These are phyloP conservation scores for Lepisosteus osseus DNA, from an alignment of 2,113 vertebrate species.

Conservation along the genomic window DNA sequence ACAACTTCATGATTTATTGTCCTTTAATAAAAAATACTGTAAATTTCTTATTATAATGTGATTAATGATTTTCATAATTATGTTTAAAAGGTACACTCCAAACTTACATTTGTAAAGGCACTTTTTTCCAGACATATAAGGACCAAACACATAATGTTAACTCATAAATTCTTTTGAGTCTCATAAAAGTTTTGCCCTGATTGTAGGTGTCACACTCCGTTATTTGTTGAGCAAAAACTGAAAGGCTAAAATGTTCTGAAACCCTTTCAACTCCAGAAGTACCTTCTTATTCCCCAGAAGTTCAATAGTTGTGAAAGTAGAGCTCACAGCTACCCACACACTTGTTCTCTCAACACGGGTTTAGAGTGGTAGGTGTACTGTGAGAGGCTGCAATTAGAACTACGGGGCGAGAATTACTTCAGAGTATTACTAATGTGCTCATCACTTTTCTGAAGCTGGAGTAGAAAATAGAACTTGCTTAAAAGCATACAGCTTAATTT, in stretches of 20 bases:
- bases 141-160: neutral
- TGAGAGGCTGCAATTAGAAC: neutral
- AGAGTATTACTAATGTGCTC: neutral
- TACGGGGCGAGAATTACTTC: slow-evolving; percentile 1
- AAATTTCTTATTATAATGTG: too few species aligned
- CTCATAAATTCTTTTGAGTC: neutral
- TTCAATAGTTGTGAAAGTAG: neutral
- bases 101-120: too few species aligned
- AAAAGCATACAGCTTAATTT: neutral
- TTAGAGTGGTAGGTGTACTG: neutral
- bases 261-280: neutral
- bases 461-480: neutral
- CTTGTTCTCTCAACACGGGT: slow-evolving; percentile 5
- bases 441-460: neutral
- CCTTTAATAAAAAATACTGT: too few species aligned
- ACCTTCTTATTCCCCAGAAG: neutral
- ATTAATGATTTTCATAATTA: too few species aligned
- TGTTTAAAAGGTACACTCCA: too few species aligned
- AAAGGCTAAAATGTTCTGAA: neutral
- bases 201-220: neutral
- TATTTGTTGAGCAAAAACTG: neutral
- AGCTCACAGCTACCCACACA: slow-evolving; percentile 7
- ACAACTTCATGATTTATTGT: too few species aligned
- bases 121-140: too few species aligned
- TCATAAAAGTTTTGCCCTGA: neutral